Evolutionary conservation across 2,113 vertebrate genomes (phyloP).

Genomic region (Coracopsis vasa): DNA sequence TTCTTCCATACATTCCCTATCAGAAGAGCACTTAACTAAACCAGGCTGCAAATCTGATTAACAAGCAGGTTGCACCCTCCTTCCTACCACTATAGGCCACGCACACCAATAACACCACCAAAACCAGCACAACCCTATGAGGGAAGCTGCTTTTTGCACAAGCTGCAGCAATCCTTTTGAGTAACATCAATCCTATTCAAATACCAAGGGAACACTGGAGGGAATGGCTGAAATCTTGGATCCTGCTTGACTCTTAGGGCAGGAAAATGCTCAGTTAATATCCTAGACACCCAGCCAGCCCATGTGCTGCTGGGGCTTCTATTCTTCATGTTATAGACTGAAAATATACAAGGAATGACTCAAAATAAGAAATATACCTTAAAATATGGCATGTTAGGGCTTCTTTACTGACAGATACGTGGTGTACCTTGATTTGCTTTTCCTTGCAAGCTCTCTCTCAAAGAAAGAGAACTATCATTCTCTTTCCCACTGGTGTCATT

Average conservation of each 20-base stretch:
- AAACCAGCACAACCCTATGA: not conserved
- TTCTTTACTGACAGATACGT: not conserved
- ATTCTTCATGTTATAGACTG: not conserved
- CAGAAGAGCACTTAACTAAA: not conserved
- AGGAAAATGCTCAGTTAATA: not conserved
- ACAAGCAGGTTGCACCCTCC: not conserved
- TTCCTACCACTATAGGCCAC: not conserved
- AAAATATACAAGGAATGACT: not conserved
- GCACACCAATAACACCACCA: not conserved
- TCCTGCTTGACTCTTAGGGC: not conserved
- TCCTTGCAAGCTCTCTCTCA: not conserved
- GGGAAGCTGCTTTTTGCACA: not conserved
- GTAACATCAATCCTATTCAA: not conserved
- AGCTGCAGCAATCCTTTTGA: not conserved
- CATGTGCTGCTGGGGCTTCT: not conserved
- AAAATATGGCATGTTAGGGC: not conserved
- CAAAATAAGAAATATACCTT: not conserved
- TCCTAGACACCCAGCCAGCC: not conserved
- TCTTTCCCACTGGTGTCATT: not conserved
- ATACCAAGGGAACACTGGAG: not conserved
- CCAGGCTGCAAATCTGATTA: not conserved
- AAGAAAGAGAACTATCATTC: not conserved
- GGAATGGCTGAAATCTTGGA: not conserved
- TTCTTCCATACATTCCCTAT: not conserved
- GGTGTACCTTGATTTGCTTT: slow-evolving; percentile 10